phyloP scores from a whole-genome alignment of 2,113 vertebrate species.

The Turnix velox region DNA sequence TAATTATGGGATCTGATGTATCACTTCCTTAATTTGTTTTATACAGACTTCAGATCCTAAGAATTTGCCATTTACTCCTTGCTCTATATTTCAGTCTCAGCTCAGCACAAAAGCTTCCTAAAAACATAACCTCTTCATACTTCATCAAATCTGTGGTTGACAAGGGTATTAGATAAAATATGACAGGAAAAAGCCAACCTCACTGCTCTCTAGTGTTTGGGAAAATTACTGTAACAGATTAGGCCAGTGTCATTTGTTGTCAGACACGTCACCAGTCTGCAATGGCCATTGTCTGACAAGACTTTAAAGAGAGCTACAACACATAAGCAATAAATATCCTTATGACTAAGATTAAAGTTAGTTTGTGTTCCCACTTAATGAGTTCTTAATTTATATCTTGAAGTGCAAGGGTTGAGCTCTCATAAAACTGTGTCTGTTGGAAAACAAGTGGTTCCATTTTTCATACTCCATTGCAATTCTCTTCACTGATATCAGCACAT shows the following conservation, averaged over 20 bases:
- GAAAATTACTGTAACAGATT: not conserved
- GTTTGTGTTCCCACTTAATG: conserved; percentile 24
- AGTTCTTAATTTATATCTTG: conserved; percentile 28
- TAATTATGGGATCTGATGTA: not conserved
- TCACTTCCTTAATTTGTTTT: not conserved
- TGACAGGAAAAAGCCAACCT: not conserved
- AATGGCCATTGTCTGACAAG: not conserved
- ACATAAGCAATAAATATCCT: not conserved
- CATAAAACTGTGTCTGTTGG: not conserved
- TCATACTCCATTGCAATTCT: not conserved
- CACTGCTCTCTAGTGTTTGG: not conserved
- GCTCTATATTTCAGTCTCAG: not conserved
- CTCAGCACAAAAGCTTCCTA: not conserved
- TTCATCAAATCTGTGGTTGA: not conserved
- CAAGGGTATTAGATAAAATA: not conserved
- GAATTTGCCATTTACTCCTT: not conserved
- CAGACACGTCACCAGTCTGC: not conserved
- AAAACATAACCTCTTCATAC: not conserved
- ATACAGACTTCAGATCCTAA: not conserved
- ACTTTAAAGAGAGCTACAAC: not conserved
- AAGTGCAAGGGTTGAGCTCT: not conserved
- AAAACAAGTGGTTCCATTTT: conserved; percentile 26
- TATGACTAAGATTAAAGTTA: not conserved
- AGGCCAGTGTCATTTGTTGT: not conserved
- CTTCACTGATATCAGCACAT: not conserved